Base-by-base conservation (phyloP, 2,888 invertebrate genomes). In the Tribolium freemani region DNA sequence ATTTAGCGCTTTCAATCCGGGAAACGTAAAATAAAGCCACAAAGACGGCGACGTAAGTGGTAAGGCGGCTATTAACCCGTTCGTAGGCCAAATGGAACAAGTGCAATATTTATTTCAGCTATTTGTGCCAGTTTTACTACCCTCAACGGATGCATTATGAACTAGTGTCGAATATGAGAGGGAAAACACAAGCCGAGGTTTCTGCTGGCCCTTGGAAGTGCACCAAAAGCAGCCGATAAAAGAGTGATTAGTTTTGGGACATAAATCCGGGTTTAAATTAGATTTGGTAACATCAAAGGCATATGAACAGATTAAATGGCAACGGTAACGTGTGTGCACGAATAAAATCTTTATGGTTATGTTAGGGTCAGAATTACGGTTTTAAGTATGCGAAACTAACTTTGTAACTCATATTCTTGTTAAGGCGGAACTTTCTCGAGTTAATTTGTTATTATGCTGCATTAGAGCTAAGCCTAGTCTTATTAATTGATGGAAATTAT, bases 1-100 rank as follows among this genome's bases (percentile, higher is more conserved):
- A 71, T 71, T 71, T 71, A 71, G 54, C 53, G 69, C 31, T 61
- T 53, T 54, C 63, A 54, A 63, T 69, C 56, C 63, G 44, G 53
- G 45, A 48, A 50, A 56, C 56, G 54, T 67, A 67, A 68, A 68
- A 56, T 60, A 60, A 60, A 69, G 58, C 60, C 54, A 44, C 53
- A 63, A 63, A 50, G 16, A 31, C 63, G 51, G 50, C 46, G 30
- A 53, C 50, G 46, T 63, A 63, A 66, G 66, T 45, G 66, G 63
- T 63, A 63, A 63, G 63, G 38, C 11, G 45, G 66, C 54, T 45
- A 66, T 66, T 54, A 54, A 54, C 51, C 51, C 30, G 30, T 51
- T 51, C 63, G 38, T 31, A 63, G 50, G n/a, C 63, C 21, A 61
- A 63, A 63, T 31, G 63, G 51, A 31, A 31, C 13, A 63, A 38